Evolutionary conservation across 2,888 invertebrate genomes (phyloP), one percentile per base, ranked within the genome.

Genomic region (Clistopyga incitator): DNA sequence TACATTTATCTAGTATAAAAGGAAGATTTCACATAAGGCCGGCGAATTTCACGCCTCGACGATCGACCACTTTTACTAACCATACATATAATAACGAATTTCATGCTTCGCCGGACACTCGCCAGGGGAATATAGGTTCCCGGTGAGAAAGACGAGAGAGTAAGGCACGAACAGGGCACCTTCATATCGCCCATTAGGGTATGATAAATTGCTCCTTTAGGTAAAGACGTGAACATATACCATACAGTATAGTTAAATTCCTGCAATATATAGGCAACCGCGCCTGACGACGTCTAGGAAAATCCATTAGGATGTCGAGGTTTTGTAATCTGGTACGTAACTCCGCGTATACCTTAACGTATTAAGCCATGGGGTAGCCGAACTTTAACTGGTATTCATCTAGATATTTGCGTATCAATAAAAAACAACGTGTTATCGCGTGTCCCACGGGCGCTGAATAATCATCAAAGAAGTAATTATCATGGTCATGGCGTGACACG

Each of bases 21-120:
- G 4, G 11, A 20, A 23, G 50, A 20, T 34, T 64, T 75, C 25
- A 61, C 42, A 50, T 18, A 50, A 18, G 52, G 42, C 6, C 61
- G 81, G 82, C 85, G 74, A 86, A 86, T 87, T 86, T 87, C 86
- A 87, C 84, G 86, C 78, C 82, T 79, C 81, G 78, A 38, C 83
- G 76, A 80, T 78, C 78, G 80, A 64, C 68, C 75, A 75, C 70
- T 71, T 67, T 76, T 77, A 68, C 76, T n/a, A 77, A 76, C 74
- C 74, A 52, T 38, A 76, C 64, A 75, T 71, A 68, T 78, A 71
- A 78, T 81, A 71, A 72, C 83, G 47, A 83, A 83, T 83, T 81
- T 83, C 83, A 83, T 72, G 78, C 80, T 67, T 50, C 81, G 80
- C 65, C 81, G 74, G 78, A 78, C 80, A 64, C 59, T 81, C 59